These are phyloP conservation scores for Diadophis punctatus DNA, from an alignment of 2,113 vertebrate species.

Conservation along the genomic window DNA sequence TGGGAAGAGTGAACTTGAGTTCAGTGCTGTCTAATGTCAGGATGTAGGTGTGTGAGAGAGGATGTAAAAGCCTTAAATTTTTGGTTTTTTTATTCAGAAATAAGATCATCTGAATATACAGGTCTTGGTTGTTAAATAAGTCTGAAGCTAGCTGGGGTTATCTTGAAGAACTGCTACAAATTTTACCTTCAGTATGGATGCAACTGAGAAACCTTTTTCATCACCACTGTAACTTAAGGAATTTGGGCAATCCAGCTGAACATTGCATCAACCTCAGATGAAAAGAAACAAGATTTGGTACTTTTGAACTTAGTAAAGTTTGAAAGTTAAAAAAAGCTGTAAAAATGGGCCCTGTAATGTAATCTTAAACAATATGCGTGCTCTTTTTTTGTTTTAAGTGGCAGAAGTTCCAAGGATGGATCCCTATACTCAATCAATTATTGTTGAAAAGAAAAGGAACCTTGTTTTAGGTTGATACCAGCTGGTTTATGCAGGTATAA, in stretches of 20 bases:
- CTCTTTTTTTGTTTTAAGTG: neutral
- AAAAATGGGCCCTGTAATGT: neutral
- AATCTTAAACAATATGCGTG: neutral
- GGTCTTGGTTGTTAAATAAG: neutral
- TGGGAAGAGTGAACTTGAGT: neutral
- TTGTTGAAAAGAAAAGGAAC: neutral
- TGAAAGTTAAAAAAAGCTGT: neutral
- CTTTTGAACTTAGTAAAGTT: neutral
- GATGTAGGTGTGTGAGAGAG: neutral
- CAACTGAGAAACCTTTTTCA: no score
- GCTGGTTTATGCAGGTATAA: neutral
- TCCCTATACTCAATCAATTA: neutral
- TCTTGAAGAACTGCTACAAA: no score
- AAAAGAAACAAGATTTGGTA: neutral
- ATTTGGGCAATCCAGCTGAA: neutral
- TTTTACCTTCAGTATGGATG: neutral
- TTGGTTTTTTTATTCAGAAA: neutral
- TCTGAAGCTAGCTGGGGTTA: neutral
- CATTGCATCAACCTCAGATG: neutral
- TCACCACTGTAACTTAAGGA: neutral
- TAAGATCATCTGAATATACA: neutral
- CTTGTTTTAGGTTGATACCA: neutral
- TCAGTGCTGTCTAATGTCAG: neutral
- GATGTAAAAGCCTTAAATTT: neutral
- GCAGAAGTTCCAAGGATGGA: neutral